phyloP scores from a whole-genome alignment of 2,888 invertebrate species.

The Carterocephalus palaemon region DNA sequence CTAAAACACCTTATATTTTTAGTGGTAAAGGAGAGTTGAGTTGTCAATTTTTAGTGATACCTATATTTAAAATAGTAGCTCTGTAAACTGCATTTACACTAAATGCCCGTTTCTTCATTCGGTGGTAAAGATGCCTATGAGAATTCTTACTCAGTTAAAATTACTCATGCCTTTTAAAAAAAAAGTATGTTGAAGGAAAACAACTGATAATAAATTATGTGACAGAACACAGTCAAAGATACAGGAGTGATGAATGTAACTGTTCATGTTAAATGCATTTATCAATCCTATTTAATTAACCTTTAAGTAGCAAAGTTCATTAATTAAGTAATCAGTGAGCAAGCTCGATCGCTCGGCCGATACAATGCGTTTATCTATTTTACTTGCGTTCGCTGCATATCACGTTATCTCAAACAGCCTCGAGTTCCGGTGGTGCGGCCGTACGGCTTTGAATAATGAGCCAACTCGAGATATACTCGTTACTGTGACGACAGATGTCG shows the following conservation, averaged over 20 bases:
- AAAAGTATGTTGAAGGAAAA: too few species aligned
- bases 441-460: conserved; percentile 59
- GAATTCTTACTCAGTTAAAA: too few species aligned
- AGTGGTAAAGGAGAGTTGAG: too few species aligned
- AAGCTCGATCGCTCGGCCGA: conserved; percentile 26
- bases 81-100: too few species aligned
- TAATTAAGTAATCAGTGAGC: conserved; percentile 35
- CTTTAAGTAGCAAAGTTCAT: conserved; percentile 31
- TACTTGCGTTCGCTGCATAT: conserved; percentile 10
- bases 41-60: too few species aligned
- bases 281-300: conserved; percentile 31
- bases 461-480: conserved; percentile 59
- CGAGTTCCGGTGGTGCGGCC: conserved; percentile 47
- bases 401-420: conserved; percentile 33
- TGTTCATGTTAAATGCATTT: conserved; percentile 11
- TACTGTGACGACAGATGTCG: conserved; percentile 61
- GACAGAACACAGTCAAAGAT: too few species aligned
- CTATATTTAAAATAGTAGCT: too few species aligned
- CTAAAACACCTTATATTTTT: too few species aligned
- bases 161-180: too few species aligned
- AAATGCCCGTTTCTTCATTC: too few species aligned
- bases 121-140: too few species aligned
- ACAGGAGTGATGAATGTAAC: conserved; percentile 29
- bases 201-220: too few species aligned
- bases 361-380: conserved; percentile 12